Conservation (phyloP, 2,888 invertebrate species). For the Lasioglossum calceatum region DNA sequence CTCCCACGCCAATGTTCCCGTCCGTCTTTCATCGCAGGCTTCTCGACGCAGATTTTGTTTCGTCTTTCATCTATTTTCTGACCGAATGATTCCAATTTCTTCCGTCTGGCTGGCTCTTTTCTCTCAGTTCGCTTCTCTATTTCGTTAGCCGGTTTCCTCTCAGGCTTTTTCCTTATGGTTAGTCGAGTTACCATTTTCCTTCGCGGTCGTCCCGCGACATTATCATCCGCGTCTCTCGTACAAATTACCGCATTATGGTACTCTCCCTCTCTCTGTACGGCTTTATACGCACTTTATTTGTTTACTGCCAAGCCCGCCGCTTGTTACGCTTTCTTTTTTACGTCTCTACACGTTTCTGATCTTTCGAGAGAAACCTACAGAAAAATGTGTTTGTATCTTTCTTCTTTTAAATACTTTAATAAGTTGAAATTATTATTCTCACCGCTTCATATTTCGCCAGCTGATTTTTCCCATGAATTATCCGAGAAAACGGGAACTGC, state of each 20-base stretch:
- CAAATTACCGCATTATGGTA: background rate
- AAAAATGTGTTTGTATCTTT: no score
- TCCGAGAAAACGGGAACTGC: background rate
- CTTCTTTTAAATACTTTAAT: no score
- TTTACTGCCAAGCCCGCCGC: background rate
- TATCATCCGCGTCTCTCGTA: constrained; percentile 1
- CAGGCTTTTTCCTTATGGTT: constrained; percentile 4
- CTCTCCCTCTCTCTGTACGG: background rate
- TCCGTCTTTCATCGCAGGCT: no score
- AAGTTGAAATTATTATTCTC: no score
- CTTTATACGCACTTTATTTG: constrained; percentile 2
- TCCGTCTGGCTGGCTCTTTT: constrained; percentile 14
- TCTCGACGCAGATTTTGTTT: constrained; percentile 21
- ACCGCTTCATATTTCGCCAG: no score
- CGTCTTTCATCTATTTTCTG: constrained; percentile 38
- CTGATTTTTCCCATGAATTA: no score
- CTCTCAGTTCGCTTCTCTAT: constrained; percentile 7
- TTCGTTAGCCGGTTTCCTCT: constrained; percentile 9
- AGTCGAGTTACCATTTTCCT: constrained; percentile 24
- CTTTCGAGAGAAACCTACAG: no score
- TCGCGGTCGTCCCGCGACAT: background rate
- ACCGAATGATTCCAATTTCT: constrained; percentile 16
- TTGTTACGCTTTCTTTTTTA: no score
- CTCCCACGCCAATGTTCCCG: no score
- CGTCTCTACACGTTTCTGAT: constrained; percentile 1